Evolutionary conservation across 2,888 invertebrate genomes (phyloP).

Genomic region (Temnothorax unifasciatus): DNA sequence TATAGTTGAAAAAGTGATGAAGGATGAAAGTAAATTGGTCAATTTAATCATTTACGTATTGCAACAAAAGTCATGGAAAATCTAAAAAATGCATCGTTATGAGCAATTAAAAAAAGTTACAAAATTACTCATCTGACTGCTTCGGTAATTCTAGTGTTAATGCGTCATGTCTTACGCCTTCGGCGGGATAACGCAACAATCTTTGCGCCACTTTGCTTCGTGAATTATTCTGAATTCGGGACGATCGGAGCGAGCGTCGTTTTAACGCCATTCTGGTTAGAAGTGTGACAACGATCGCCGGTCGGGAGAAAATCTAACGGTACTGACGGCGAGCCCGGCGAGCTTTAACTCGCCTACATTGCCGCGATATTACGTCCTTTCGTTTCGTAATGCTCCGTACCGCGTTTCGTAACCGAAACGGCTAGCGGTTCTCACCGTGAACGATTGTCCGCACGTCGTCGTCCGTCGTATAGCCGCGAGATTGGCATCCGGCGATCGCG

Average conservation of each 20-base stretch:
- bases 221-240: slow-evolving; percentile 39
- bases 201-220: neutral
- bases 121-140: no score
- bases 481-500: slow-evolving; percentile 27
- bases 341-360: slow-evolving; percentile 76
- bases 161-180: neutral
- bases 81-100: neutral
- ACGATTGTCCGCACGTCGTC: slow-evolving; percentile 54
- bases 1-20: neutral
- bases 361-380: slow-evolving; percentile 80
- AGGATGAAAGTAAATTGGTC: neutral
- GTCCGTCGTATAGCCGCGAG: slow-evolving; percentile 11
- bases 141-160: neutral
- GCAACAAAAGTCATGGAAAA: neutral
- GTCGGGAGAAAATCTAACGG: slow-evolving; percentile 84
- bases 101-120: neutral
- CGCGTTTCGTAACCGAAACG: slow-evolving; percentile 82
- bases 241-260: slow-evolving; percentile 58
- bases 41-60: neutral
- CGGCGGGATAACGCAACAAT: neutral
- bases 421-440: slow-evolving; percentile 77
- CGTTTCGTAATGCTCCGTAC: slow-evolving; percentile 80
- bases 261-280: slow-evolving; percentile 65
- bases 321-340: slow-evolving; percentile 70
- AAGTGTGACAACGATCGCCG: slow-evolving; percentile 76